phyloP scores from a whole-genome alignment of 1,140 invertebrate genomes.

The Drosophila parvula region DNA sequence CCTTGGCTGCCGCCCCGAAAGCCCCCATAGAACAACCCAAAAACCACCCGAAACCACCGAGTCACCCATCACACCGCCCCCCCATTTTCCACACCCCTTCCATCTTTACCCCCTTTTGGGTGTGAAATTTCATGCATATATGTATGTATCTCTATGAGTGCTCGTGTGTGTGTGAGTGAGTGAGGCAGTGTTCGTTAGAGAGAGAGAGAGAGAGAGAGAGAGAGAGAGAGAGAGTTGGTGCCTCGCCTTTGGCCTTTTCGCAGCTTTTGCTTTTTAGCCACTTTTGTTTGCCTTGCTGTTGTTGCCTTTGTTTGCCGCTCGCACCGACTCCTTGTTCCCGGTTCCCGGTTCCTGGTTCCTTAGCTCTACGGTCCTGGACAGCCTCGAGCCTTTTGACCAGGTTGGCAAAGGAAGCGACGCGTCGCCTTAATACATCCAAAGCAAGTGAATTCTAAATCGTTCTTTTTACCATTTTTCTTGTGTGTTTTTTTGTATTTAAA shows the following conservation, averaged over 20 bases:
- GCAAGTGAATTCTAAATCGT: constrained; percentile 46
- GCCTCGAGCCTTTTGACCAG: constrained; percentile 66
- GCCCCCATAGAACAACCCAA: constrained; percentile 5
- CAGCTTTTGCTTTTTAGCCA: constrained; percentile 59
- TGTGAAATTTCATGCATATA: constrained; percentile 78
- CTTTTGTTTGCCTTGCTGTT: constrained; percentile 64
- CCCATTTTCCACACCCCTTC: constrained; percentile 18
- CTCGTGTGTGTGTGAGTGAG: constrained; percentile 3
- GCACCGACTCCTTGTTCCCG: constrained; percentile 20
- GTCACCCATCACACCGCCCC: constrained; percentile 5
- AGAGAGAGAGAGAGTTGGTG: constrained; percentile 27
- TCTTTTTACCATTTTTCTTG: constrained; percentile 23
- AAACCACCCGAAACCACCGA: constrained; percentile 25
- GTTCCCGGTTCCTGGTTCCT: constrained; percentile 6
- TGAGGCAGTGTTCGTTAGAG: constrained; percentile 26
- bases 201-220: constrained; percentile 12
- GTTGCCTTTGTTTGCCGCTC: constrained; percentile 41
- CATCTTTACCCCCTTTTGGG: constrained; percentile 36
- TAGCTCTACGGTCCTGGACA: constrained; percentile 39
- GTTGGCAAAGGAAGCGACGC: constrained; percentile 28
- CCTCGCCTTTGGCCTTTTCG: constrained; percentile 70
- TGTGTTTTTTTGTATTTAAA: not conserved
- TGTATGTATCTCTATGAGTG: constrained; percentile 50
- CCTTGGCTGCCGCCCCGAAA: constrained; percentile 11
- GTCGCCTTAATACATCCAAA: constrained; percentile 49